Evolutionary conservation across 1,140 invertebrate species (phyloP), one percentile per base, ranked within the genome.

Genomic region (Microplitis mediator): DNA sequence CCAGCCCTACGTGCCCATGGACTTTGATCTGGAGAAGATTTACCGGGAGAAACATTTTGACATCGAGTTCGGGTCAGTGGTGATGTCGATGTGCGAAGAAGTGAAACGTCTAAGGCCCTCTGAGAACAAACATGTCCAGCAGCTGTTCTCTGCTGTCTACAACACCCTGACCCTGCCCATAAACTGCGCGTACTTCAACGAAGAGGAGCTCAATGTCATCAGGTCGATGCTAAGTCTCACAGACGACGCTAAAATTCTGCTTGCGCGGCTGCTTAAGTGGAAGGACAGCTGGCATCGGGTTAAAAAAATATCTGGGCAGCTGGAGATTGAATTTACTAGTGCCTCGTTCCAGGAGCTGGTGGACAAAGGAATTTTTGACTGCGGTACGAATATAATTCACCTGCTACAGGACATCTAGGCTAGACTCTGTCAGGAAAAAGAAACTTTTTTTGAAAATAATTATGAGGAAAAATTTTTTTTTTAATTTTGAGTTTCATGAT

Each of bases 101-200:
- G 23, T 58, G 0, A 58, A 58, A 31, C 16, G 9, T 58, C 4
- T 58, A 9, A 23, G 23, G 23, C 23, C 14, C 5, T 9, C 8
- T 4, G 8, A 58, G 56, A 58, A 58, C 23, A 58, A 58, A 23
- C 56, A 58, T 9, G 56, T 58, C 9, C 14, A 58, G 16, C 16
- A 23, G 31, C 5, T 58, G 4, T 58, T 58, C 23, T 9, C 56
- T 16, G 56, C 56, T 58, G 66, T 85, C 14, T 31, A 76, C 1
- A 75, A 74, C 5, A 81, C 85, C 9, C 80, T 85, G n/a, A 73
- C 72, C 3, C 79, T 81, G 56, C 73, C 78, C 9, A 58, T 83
- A 0, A 86, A 86, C 72, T 85, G 83, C 67, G 78, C 79, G 35
- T 86, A 86, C 70, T 86, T 85, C 31, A 50, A 73, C 32, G 66